A percentile compares a stretch with the other conserved stretches of the same genome.
These are phyloP conservation scores for Camponotus floridanus DNA, from an alignment of 1,140 invertebrate genomes.

Conservation along the genomic window DNA sequence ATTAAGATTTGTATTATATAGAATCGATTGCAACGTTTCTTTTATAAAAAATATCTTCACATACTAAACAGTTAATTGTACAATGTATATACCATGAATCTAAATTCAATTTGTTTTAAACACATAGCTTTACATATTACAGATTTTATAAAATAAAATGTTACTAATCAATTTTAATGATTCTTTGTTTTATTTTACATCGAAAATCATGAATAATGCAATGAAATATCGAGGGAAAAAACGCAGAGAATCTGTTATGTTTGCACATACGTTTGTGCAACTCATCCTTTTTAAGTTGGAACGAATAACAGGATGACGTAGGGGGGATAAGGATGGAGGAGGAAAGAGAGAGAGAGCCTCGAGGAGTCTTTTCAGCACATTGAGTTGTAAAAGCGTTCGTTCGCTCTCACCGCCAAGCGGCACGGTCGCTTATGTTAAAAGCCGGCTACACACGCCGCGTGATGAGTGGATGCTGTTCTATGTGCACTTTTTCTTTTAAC, in stretches of 20 bases:
- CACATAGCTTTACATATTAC: no score
- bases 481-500: conserved; percentile 82
- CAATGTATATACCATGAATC: no score
- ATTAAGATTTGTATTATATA: no score
- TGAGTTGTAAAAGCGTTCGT: conserved; percentile 86
- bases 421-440: conserved; percentile 85
- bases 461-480: conserved; percentile 86
- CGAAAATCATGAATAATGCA: neutral
- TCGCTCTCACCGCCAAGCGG: conserved; percentile 84
- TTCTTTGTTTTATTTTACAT: neutral
- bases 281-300: conserved; percentile 48
- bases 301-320: conserved; percentile 21
- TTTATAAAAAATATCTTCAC: no score
- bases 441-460: conserved; percentile 86
- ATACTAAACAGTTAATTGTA: no score
- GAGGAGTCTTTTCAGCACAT: conserved; percentile 80
- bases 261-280: conserved; percentile 58
- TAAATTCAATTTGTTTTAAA: no score
- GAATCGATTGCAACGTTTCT: no score
- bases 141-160: neutral
- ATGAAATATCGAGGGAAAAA: neutral
- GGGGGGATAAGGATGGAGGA: conserved; percentile 39
- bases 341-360: conserved; percentile 66
- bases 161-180: neutral
- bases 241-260: neutral